Conservation (phyloP, 2,113 vertebrate genomes). For the Capra hircus region DNA sequence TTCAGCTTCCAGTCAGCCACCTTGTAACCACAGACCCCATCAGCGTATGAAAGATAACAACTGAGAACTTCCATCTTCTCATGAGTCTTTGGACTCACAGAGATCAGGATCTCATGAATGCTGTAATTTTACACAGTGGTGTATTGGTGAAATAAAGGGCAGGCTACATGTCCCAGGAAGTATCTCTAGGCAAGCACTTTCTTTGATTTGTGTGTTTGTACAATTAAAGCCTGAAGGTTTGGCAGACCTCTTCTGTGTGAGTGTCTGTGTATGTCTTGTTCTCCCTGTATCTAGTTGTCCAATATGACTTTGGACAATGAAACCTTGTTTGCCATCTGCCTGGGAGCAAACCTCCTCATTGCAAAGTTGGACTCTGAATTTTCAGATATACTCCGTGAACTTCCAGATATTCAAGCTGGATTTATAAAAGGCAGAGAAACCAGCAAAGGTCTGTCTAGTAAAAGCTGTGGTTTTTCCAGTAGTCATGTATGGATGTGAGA, state of each 20-base stretch:
- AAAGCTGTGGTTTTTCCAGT: too few relatives aligned
- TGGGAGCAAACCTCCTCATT: slow-evolving; percentile 24
- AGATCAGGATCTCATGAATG: slow-evolving; percentile 1
- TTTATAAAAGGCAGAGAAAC: neutral
- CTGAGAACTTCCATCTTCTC: neutral
- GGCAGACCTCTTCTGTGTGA: neutral
- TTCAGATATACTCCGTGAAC: neutral
- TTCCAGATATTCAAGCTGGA: neutral
- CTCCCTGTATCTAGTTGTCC: neutral
- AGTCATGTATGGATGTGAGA: too few relatives aligned
- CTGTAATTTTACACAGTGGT: slow-evolving; percentile 34
- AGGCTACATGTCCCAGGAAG: neutral
- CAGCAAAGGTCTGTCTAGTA: too few relatives aligned
- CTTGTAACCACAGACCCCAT: neutral
- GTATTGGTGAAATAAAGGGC: slow-evolving; percentile 12
- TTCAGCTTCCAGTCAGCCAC: neutral
- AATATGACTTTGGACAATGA: slow-evolving; percentile 7
- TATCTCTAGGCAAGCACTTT: neutral
- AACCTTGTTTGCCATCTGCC: neutral
- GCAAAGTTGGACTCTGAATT: slow-evolving; percentile 2
- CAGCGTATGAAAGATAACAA: neutral
- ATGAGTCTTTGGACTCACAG: neutral
- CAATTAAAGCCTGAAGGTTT: neutral
- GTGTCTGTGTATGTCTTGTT: neutral
- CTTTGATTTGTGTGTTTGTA: slow-evolving; percentile 43